Percentiles rank a stretch among this genome's conserved stretches.
phyloP scores from a whole-genome alignment of 2,888 invertebrate genomes.

The Cheilosia grossa region DNA sequence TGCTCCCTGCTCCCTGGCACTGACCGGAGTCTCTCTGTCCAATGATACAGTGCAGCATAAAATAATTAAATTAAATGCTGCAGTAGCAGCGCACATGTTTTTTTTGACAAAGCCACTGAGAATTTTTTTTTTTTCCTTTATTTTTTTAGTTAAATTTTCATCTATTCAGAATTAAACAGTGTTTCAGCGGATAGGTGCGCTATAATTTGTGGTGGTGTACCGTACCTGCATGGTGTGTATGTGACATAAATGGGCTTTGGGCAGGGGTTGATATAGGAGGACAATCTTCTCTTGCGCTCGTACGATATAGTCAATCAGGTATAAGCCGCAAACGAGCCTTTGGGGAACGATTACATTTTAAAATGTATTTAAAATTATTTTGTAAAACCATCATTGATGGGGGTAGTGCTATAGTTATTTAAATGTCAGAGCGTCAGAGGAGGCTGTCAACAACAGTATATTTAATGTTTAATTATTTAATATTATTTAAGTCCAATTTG shows the following conservation, averaged over 20 bases:
- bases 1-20: not conserved
- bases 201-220: too few species aligned
- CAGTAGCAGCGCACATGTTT: slow-evolving; percentile 44
- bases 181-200: not conserved
- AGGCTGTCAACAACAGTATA: not conserved
- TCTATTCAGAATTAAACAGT: slow-evolving; percentile 5
- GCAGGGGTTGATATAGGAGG: not conserved
- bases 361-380: not conserved
- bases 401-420: not conserved
- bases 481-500: too few species aligned
- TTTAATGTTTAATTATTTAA: too few species aligned
- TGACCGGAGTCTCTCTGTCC: not conserved
- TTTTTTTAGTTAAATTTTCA: not conserved
- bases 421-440: not conserved
- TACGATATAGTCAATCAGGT: not conserved
- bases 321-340: not conserved
- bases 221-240: too few species aligned
- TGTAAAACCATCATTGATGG: not conserved
- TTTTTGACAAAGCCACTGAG: not conserved
- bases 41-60: slow-evolving; percentile 63
- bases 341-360: not conserved
- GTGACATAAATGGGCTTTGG: not conserved
- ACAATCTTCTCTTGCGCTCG: not conserved
- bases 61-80: slow-evolving; percentile 67
- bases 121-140: not conserved